Evolutionary conservation across 23 tunicate species (phyloP), one percentile per base, ranked within the genome.

Genomic region (Diplosoma virens): DNA sequence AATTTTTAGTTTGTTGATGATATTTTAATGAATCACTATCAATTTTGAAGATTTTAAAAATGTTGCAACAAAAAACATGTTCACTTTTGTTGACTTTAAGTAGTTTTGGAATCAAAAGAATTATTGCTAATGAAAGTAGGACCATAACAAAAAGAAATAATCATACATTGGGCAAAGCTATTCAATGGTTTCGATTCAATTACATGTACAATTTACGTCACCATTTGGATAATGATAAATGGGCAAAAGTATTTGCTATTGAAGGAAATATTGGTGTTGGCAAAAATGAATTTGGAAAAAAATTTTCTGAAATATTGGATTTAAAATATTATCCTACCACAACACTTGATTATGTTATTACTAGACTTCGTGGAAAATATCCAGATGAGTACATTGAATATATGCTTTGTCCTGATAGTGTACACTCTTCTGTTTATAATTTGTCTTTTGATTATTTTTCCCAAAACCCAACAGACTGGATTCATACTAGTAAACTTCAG

Each of bases 211-310:
- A 80, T 41, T 50, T 69, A 23, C 59, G 82, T 26, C 93, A 87
- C 37, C 85, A 87, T 34, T 48, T 87, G 28, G 93, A 80, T 55
- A 16, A 87, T 30, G 93, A 87, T 47, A 87, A 87, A 35, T 87
- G 86, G 85, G 32, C 47, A 30, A 88, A 88, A 33, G 37, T 88
- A 18, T 88, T 88, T 72, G 70, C 61, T 26, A 48, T 83, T 1
- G 89, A 83, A 68, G 96, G 96, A 35, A 89, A 89, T 75, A 83
- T 89, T 25, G 75, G 76, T 18, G 63, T 58, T 0, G 96, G 96
- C 0, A 89, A 89, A 34, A 64, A 36, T 11, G 67, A 48, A 20
- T 78, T 89, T 54, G 96, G 82, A 3, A 35, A 79, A 52, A 85
- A 80, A 28, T 66, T 89, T 50, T 81, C 96, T 18, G 81, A 89